These are phyloP conservation scores for Platycheirus albimanus DNA, from an alignment of 2,888 invertebrate species.

Conservation along the genomic window DNA sequence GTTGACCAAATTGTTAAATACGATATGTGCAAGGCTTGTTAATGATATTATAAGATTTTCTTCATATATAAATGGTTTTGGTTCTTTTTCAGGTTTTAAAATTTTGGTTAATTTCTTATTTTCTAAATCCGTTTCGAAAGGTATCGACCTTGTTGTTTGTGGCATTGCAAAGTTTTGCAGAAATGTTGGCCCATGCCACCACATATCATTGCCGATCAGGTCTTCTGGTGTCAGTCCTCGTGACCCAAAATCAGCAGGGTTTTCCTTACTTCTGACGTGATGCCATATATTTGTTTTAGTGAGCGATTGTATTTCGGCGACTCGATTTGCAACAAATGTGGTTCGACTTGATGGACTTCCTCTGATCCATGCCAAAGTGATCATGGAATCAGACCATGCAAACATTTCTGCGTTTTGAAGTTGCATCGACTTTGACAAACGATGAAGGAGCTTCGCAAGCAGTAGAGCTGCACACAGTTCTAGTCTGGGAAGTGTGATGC, in stretches of 20 bases:
- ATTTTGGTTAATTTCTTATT: neutral
- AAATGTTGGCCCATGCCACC: slow-evolving; percentile 73
- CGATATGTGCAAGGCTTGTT: neutral
- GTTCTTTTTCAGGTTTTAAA: neutral
- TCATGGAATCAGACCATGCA: slow-evolving; percentile 17
- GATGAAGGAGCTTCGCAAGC: slow-evolving; percentile 12
- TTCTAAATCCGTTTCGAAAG: neutral
- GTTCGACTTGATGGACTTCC: slow-evolving; percentile 23
- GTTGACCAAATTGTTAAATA: neutral
- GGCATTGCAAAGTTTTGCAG: neutral
- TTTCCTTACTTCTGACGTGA: slow-evolving; percentile 30
- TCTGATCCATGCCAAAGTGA: slow-evolving; percentile 21
- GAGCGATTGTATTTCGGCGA: slow-evolving; percentile 22
- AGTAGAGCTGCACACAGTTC: slow-evolving; percentile 23
- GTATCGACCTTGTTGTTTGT: neutral
- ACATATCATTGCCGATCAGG: slow-evolving; percentile 46
- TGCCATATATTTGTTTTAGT: neutral
- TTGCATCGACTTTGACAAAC: neutral
- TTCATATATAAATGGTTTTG: neutral
- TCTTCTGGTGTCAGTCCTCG: slow-evolving; percentile 60
- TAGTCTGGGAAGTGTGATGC: slow-evolving; percentile 17
- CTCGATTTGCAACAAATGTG: slow-evolving; percentile 34
- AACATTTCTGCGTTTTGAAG: neutral
- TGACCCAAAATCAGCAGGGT: slow-evolving; percentile 72
- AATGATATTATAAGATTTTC: neutral